Evolutionary conservation across 2,113 vertebrate species (phyloP), one percentile per base, ranked within the genome.

Genomic region (Calyptomena viridis): DNA sequence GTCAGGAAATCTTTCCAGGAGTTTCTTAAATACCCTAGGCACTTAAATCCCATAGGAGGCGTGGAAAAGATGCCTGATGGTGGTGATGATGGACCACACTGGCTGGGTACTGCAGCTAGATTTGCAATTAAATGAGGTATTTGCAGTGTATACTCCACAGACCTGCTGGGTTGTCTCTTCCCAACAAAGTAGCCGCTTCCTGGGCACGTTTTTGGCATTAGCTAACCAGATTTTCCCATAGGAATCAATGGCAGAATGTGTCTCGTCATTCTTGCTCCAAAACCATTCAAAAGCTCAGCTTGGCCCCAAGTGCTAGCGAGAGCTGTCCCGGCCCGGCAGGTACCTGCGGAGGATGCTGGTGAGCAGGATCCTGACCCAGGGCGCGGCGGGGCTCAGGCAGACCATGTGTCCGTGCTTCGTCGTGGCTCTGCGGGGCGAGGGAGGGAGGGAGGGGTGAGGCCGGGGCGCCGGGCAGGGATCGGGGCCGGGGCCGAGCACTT

Each of bases 331-430:
- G 10, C 40, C 22, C 46, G 14, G 66, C 52, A 8, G 23, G 59
- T 91, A 93, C 98, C 80, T 98, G 24, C 78, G 62, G 66, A 98
- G 40, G 28, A 98, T 97, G 72, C 17, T 97, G 13, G 95, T 5
- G 52, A 99, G 90, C 56, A 98, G 69, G 74, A 42, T 96, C 89
- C 95, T 97, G 37, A 99, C 98, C 98, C 98, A 99, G 40, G 78
- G 88, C 14, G 98, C 98, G 8, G 95, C 15, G 6, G 98, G 97
- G 66, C 97, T 88, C 82, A 99, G 97, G 80, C 98, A 98, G 24
- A 98, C 78, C 80, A 97, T 68, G 22, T 95, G 14, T 8, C 95
- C 96, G 2, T 84, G 92, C 42, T 98, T 98, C 69, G 97, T 91
- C 13, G 98, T 98, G 49, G 98, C 98, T 97, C 98, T 98, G 94